Base-by-base conservation (phyloP, 2,797 vertebrate species). In the Peromyscus aztecus region DNA sequence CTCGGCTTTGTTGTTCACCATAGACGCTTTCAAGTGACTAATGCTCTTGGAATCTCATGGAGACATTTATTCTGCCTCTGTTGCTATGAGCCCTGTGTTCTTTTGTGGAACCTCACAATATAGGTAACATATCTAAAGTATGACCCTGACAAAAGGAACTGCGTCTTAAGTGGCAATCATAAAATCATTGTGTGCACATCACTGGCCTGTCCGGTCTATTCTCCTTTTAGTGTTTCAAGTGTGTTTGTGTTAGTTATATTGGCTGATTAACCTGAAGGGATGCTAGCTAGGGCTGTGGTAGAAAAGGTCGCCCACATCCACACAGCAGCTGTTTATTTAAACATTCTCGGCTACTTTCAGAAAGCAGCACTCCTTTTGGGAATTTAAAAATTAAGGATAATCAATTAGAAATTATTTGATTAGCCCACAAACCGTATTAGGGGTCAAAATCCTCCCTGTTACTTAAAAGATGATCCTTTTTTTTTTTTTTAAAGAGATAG, bases 21-120 rank as follows among this genome's bases (percentile, higher is more conserved):
- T 59, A 77, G 78, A 96, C 71, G 76, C 77, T 96, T 94, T 98
- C 97, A 98, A 96, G 37, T 96, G 97, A 96, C 96, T 95, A 97
- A 98, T 77, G 88, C 90, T 95, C 67, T 83, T 90, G 96, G 96
- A 98, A 97, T 97, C 97, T 97, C 94, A 59, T 73, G 0, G 73
- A 94, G 84, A 82, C 97, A 40, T 97, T 97, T 87, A 93, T 96
- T 96, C 86, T 97, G 82, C 49, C 97, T 97, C 96, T 94, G 75
- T 96, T 98, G 92, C 89, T 95, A 59, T 95, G 96, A 97, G 80
- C 27, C 31, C 96, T 61, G 29, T 17, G 81, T 67, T 90, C 86
- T 95, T 85, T 75, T 85, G 89, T 78, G 78, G 8, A 87, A 52
- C n/a, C 67, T 84, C 73, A 81, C 96, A 87, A 81, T 59, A 80